phyloP scores from a whole-genome alignment of 2,888 invertebrate genomes.

The Schizaphis graminum region DNA sequence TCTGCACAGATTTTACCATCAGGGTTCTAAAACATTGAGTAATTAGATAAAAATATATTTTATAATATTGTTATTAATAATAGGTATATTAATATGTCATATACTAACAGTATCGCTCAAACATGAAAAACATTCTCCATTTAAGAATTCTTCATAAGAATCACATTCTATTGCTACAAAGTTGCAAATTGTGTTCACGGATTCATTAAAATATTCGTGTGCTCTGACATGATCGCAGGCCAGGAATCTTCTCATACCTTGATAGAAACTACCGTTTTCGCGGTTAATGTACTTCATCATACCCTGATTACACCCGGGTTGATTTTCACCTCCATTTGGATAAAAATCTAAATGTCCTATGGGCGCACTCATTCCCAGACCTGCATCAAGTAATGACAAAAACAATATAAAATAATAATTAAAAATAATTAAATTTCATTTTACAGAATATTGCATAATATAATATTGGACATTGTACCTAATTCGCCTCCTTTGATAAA shows the following conservation, averaged over 20 bases:
- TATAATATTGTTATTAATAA: background rate
- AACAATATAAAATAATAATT: background rate
- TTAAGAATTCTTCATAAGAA: conserved; percentile 76
- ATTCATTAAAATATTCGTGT: conserved; percentile 86
- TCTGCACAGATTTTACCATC: conserved; percentile 75
- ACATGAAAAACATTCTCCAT: conserved; percentile 70
- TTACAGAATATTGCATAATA: background rate
- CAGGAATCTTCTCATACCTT: conserved; percentile 79
- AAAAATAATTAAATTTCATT: background rate
- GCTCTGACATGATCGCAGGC: conserved; percentile 91
- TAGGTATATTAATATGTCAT: background rate
- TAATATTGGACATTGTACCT: conserved; percentile 3
- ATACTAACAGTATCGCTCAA: conserved; percentile 67
- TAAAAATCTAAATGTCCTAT: conserved; percentile 93
- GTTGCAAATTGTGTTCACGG: conserved; percentile 79
- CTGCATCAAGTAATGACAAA: conserved; percentile 69
- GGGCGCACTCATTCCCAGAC: conserved; percentile 83
- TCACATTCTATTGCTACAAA: conserved; percentile 85
- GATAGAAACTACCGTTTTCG: conserved; percentile 77
- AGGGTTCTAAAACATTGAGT: conserved; percentile 74
- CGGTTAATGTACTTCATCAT: conserved; percentile 78
- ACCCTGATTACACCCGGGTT: conserved; percentile 78
- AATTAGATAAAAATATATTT: background rate
- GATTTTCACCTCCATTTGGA: conserved; percentile 88
- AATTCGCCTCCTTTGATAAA: conserved; percentile 78